Base-by-base conservation (phyloP, 2,888 invertebrate genomes). In the Caenorhabditis wallacei region DNA sequence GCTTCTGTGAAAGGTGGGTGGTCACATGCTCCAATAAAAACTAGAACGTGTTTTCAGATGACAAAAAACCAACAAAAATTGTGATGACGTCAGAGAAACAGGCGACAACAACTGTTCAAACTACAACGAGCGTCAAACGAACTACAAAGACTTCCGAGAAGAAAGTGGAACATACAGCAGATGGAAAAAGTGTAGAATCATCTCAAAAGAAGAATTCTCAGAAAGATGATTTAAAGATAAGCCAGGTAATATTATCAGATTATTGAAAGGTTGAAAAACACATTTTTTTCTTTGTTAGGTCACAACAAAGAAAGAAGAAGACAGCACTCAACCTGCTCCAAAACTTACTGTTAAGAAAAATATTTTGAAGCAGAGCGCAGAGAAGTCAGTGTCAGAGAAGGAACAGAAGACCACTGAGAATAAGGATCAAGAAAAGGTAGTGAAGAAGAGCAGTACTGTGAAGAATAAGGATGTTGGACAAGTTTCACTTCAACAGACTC, bases 281-380 rank as follows among this genome's bases (percentile, higher is more conserved):
- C n/a, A n/a, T n/a, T n/a, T n/a, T n/a, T n/a, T n/a, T 40, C 1
- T 37, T 4, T n/a, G 82, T 16, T 22, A 84, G 83, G 66, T 84
- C 4, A 86, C 86, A 1, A 83, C 81, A 7, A 86, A 86, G 46
- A 86, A 84, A 30, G 86, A 86, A 72, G 84, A 86, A 26, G 70
- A 82, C 35, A 75, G 79, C 5, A 70, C 56, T 30, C 74, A 66
- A 11, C 78, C 63, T 18, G 72, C 54, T 10, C 85, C 85, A 16
- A 78, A 84, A 40, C 76, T 83, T 10, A 80, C 75, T 7, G 80
- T 85, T 8, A 85, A 86, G 68, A 87, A 86, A 56, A 84, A 76
- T 24, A 76, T 85, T 4, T 51, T 86, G 46, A 88, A 86, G 61
- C 79, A 84, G 53, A 69, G 57, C 8, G 64, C 81, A 2, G 69